Evolutionary conservation across 2,113 vertebrate genomes (phyloP), one percentile per base, ranked within the genome.

Genomic region (Rhabdomys dilectus): DNA sequence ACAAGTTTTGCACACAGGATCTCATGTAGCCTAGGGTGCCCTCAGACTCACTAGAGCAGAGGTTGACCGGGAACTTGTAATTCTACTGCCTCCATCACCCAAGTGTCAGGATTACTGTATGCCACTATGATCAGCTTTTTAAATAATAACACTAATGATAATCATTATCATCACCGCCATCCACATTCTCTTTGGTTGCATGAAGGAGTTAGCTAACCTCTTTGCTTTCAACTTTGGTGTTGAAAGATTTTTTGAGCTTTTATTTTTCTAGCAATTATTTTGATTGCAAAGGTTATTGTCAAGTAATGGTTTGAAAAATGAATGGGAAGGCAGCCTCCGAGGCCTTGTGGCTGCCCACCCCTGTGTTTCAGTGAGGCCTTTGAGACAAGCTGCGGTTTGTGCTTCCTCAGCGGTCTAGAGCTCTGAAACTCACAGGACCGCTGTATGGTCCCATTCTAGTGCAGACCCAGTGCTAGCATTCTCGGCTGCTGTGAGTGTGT

Each of bases 251-350:
- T 62, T 73, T 62, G 75, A 36, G 1, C 24, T 78, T 88, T 93
- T 62, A 70, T 93, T 95, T 94, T 70, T 92, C n/a, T 66, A 34
- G 48, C 82, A 34, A 36, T 76, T 89, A 51, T 91, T 92, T 90
- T 60, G 84, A 24, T 97, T 68, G 31, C 82, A 85, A 82, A 84
- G 5, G 70, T 64, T 53, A 48, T 88, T 75, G 13, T 80, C 66
- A 90, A 51, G n/a, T n/a, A 45, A 88, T 7, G 36, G 36, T 51
- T 42, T 72, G 34, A 75, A 90, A 92, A 76, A 39, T 84, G 42
- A 95, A 88, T 42, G 62, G 17, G 58, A 24, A 87, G 72, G 36
- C 45, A 48, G 78, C 68, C 68, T 29, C 22, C 11, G 66, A 53
- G 66, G 7, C 3, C 68, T 53, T 45, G 82, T 11, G 60, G 56